Base-by-base conservation (phyloP, 2,113 vertebrate genomes). In the Mustela lutreola region DNA sequence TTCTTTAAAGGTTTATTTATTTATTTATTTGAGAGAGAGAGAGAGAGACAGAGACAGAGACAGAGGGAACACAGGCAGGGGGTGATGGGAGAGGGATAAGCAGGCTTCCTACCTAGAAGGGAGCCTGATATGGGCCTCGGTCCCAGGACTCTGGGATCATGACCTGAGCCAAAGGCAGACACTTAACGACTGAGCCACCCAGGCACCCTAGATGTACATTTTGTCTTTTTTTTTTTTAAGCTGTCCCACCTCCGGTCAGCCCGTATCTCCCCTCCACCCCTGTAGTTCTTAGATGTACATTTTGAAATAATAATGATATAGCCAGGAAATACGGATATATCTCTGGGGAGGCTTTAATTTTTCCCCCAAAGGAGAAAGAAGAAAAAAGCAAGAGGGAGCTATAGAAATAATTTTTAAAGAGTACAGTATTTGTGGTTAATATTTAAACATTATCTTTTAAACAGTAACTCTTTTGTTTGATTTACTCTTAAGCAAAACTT, bases 401-500 rank as follows among this genome's bases (percentile, higher is more conserved):
- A 12, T 39, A 85, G n/a, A 95, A 81, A 71, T 89, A 80, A 91
- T 91, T 92, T 79, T 71, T 48, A 89, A 90, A 93, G 90, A 96
- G 26, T 79, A 67, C 75, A 89, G 76, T 92, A 93, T 89, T 96
- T 95, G 67, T 97, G 58, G 67, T 82, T 96, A 96, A 96, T 92
- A 95, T 87, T 97, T 73, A 85, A 81, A 84, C 70, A 33, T 42
- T 91, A 42, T 80, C 48, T 92, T 96, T 91, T 56, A 94, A 71
- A 85, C 76, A 75, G 24, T 76, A 88, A 48, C 63, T 84, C 75
- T 95, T 80, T 93, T 94, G 83, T 97, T 87, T 79, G 22, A 89
- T 95, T 96, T 93, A 86, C 67, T 73, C 78, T 70, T 53, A 86
- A 96, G 89, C 80, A 92, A 91, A 93, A 75, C 85, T 90, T 95